phyloP scores from a whole-genome alignment of 2,113 vertebrate species.

The Corythornis vintsioides region DNA sequence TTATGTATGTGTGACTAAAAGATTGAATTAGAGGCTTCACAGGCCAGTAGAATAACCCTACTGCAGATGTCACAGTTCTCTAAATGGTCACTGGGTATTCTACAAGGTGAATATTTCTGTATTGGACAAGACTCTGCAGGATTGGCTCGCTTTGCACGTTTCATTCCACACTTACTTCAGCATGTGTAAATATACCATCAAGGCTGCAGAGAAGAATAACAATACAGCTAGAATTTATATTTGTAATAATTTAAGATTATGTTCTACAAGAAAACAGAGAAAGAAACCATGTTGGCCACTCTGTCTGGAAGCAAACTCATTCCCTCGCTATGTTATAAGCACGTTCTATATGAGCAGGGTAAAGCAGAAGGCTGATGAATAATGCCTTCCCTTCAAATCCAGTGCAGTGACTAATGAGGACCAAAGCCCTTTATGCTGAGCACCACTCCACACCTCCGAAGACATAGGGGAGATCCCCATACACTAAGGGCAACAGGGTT shows the following conservation, averaged over 20 bases:
- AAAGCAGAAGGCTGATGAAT: background rate
- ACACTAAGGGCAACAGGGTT: background rate
- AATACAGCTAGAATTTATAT: background rate
- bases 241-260: background rate
- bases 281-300: background rate
- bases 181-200: background rate
- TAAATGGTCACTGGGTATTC: conserved; percentile 55
- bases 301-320: background rate
- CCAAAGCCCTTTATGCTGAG: background rate
- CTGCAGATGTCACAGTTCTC: conserved; percentile 16
- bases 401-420: background rate
- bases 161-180: conserved; percentile 26
- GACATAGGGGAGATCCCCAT: background rate
- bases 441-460: background rate
- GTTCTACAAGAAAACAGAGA: conserved; percentile 27
- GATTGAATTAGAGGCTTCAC: conserved; percentile 59
- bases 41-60: conserved; percentile 30
- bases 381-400: background rate
- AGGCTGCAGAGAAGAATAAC: background rate
- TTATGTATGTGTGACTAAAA: conserved; percentile 58
- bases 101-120: conserved; percentile 57
- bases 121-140: conserved; percentile 7
- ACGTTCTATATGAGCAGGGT: background rate
- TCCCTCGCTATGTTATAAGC: background rate
- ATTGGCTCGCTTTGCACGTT: background rate